Evolutionary conservation across 2,888 invertebrate genomes (phyloP).

Genomic region (Portevinia maculata): DNA sequence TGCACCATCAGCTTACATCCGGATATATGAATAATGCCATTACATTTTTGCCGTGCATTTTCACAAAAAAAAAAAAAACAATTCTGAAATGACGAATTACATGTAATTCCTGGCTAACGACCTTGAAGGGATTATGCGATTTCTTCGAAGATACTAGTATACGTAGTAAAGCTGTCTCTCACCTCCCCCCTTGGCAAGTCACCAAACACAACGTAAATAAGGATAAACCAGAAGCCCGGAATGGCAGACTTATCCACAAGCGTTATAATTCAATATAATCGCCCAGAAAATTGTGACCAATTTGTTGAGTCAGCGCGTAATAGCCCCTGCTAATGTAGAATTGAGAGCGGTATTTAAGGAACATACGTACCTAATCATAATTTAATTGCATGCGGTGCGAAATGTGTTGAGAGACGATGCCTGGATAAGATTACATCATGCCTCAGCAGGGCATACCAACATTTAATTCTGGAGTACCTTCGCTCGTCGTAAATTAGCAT

Average conservation of each 20-base stretch:
- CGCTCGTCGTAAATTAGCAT: background rate
- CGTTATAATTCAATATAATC: conserved; percentile 23
- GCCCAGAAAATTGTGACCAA: conserved; percentile 32
- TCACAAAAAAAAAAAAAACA: background rate
- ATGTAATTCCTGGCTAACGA: conserved; percentile 24
- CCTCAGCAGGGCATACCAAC: background rate
- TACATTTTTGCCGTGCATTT: no score
- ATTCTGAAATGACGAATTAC: conserved; percentile 9
- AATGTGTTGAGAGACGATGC: background rate
- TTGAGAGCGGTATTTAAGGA: conserved; percentile 20
- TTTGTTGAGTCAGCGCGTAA: conserved; percentile 37
- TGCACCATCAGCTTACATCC: conserved; percentile 10
- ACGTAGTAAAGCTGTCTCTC: background rate
- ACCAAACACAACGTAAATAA: background rate
- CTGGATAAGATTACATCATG: conserved; percentile 6
- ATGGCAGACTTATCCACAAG: background rate
- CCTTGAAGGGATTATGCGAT: conserved; percentile 12
- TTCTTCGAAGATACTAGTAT: background rate
- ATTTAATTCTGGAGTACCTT: background rate
- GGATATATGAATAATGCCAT: background rate
- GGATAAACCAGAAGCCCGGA: no score
- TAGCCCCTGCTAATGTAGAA: conserved; percentile 26
- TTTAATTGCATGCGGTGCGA: background rate
- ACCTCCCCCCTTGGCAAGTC: background rate
- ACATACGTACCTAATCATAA: conserved; percentile 13